Conservation (phyloP, 2,797 vertebrate species). For the Chaetophractus vellerosus region DNA sequence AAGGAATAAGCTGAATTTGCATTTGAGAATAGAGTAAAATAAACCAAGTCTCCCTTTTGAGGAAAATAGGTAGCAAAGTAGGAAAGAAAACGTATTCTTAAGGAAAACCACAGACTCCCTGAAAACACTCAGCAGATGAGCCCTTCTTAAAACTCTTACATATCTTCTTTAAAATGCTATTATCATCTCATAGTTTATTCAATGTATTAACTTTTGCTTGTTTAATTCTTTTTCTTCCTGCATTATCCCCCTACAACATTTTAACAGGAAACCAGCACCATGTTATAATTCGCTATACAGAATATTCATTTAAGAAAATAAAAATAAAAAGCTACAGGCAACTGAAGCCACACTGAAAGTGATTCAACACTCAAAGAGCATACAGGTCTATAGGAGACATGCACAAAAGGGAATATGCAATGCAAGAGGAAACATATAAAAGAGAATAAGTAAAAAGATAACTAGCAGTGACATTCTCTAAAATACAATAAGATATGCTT, state of each 20-base stretch:
- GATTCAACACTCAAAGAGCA: background rate
- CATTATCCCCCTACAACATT: conserved; percentile 41
- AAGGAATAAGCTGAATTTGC: conserved; percentile 76
- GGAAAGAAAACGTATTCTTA: conserved; percentile 2
- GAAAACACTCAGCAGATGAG: conserved; percentile 34
- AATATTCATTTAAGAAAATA: conserved; percentile 54
- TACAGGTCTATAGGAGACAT: background rate
- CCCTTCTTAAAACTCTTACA: conserved; percentile 44
- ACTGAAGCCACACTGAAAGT: conserved; percentile 19
- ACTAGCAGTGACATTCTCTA: conserved; percentile 44
- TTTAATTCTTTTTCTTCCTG: conserved; percentile 46
- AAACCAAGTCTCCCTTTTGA: conserved; percentile 68
- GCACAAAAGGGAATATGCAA: background rate
- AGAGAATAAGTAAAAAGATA: conserved; percentile 48
- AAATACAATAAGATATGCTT: background rate
- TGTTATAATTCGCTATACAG: conserved; percentile 12
- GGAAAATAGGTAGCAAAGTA: conserved; percentile 69
- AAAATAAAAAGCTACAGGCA: conserved; percentile 38
- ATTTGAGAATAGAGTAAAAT: conserved; percentile 78
- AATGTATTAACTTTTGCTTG: conserved; percentile 31
- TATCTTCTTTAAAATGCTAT: background rate
- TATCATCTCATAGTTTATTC: background rate
- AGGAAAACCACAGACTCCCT: conserved; percentile 44
- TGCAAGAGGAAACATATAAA: conserved; percentile 57
- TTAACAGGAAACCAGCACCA: conserved; percentile 61